Base-by-base conservation (phyloP, 2,888 invertebrate species). In the Byasa hedistus region DNA sequence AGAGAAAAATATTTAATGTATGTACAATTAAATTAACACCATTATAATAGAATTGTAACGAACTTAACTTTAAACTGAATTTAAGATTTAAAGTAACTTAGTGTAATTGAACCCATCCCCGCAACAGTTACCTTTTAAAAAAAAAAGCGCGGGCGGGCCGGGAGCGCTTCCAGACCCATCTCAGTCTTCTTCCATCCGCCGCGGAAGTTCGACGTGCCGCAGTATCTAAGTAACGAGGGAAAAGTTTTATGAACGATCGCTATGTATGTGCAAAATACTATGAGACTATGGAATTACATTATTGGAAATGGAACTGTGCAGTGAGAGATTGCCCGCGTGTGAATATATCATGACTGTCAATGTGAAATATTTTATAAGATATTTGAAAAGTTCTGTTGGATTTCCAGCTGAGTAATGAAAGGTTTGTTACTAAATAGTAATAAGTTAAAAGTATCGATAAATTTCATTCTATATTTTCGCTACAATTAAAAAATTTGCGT, bases 391-490 rank as follows among this genome's bases (percentile, higher is more conserved):
- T 66, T 69, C 69, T 71, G 72, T 77, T 76, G 72, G 69, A 75
- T 72, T 76, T 76, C 75, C 69, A 69, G 71, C 72, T 72, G 72
- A 74, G 84, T 67, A 68, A 88, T 88, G 88, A 83, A 76, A 84
- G 89, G 88, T 88, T 74, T n/a, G 66, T 62, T 66, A 15, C 2
- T 22, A 21, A 27, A 24, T 58, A 52, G 17, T 22, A 36, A 12
- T 58, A 17, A 52, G 27, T 57, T 36, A 57, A 51, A 12, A 36
- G 15, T 17, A 15, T 17, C 15, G 0, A 15, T 15, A 12, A 39
- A 1, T 39, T 39, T 3, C 15, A 15, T 15, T 39, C 15, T 15
- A 39, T 39, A 3, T 27, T 39, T 12, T 36, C 10, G 36, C 0
- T 36, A 36, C 10, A 12, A 39, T 39, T 39, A 2, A 39, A 39